Evolutionary conservation across 2,797 vertebrate species (phyloP).

Genomic region (Staurois parvus): DNA sequence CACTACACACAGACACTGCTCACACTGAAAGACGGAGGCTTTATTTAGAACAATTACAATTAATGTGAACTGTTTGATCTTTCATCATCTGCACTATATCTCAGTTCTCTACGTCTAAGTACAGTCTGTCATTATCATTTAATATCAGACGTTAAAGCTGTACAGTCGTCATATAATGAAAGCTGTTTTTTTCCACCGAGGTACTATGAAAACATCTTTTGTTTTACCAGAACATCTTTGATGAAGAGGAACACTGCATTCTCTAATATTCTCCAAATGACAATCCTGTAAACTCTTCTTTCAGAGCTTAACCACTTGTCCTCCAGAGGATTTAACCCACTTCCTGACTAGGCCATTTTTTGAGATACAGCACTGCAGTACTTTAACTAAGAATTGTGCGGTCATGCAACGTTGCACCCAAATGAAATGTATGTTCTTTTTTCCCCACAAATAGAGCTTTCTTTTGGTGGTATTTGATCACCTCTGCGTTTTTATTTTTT

Average conservation of each 20-base stretch:
- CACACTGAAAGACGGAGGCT: conserved; percentile 6
- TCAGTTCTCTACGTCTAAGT: conserved; percentile 27
- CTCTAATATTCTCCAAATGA: conserved; percentile 41
- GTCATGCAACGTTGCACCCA: too few species aligned
- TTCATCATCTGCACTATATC: conserved; percentile 47
- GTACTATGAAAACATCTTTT: conserved; percentile 53
- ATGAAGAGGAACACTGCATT: conserved; percentile 11
- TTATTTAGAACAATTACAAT: conserved; percentile 46
- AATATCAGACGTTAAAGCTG: conserved; percentile 44
- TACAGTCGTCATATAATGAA: conserved; percentile 42
- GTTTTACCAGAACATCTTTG: conserved; percentile 50
- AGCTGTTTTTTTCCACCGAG: conserved; percentile 32
- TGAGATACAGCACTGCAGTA: too few species aligned
- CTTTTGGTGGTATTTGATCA: too few species aligned
- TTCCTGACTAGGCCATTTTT: too few species aligned
- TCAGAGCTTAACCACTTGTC: conserved; percentile 27
- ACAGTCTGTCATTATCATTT: conserved; percentile 61
- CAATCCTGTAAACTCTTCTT: conserved; percentile 11
- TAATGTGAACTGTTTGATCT: conserved; percentile 55
- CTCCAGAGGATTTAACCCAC: too few species aligned
- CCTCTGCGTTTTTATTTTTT: too few species aligned
- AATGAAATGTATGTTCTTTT: too few species aligned
- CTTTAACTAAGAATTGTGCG: too few species aligned
- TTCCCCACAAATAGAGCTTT: too few species aligned
- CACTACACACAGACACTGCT: conserved; percentile 21